Evolutionary conservation across 2,888 invertebrate genomes (phyloP).

Genomic region (Platypus cylindrus): DNA sequence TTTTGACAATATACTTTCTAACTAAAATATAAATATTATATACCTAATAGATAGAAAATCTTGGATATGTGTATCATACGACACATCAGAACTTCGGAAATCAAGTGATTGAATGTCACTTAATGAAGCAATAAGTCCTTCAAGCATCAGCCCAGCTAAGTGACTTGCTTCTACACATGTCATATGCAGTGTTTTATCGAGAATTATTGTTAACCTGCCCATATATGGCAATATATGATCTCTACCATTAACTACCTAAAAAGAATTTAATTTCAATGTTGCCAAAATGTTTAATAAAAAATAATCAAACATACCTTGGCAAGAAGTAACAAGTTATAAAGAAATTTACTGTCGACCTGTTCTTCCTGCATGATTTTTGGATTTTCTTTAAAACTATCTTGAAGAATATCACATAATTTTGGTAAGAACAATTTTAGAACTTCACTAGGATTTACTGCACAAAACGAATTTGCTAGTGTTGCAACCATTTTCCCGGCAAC

Average conservation of each 20-base stretch:
- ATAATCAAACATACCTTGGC: constrained; percentile 39
- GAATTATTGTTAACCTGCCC: constrained; percentile 48
- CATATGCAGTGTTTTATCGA: constrained; percentile 57
- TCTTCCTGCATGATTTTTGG: constrained; percentile 61
- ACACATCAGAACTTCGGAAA: constrained; percentile 45
- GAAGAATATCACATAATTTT: constrained; percentile 53
- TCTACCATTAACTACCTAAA: constrained; percentile 51
- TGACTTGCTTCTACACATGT: constrained; percentile 53
- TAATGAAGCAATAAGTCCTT: constrained; percentile 45
- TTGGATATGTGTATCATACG: constrained; percentile 50
- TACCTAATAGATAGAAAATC: constrained; percentile 58
- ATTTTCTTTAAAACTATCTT: constrained; percentile 45
- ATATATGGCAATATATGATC: constrained; percentile 51
- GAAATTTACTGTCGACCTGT: constrained; percentile 61
- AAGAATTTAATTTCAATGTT: constrained; percentile 10
- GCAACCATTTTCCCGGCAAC: constrained; percentile 74
- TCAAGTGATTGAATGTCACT: constrained; percentile 50
- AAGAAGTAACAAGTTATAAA: constrained; percentile 64
- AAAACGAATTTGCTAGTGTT: constrained; percentile 53
- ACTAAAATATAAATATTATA: constrained; percentile 3
- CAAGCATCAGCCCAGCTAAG: constrained; percentile 49
- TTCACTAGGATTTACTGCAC: constrained; percentile 52
- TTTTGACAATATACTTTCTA: background rate
- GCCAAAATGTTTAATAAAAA: background rate
- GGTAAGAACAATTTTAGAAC: constrained; percentile 63